A percentile compares a stretch with the other conserved stretches of the same genome.
phyloP scores from a whole-genome alignment of 2,113 vertebrate genomes.

The Sprattus sprattus region DNA sequence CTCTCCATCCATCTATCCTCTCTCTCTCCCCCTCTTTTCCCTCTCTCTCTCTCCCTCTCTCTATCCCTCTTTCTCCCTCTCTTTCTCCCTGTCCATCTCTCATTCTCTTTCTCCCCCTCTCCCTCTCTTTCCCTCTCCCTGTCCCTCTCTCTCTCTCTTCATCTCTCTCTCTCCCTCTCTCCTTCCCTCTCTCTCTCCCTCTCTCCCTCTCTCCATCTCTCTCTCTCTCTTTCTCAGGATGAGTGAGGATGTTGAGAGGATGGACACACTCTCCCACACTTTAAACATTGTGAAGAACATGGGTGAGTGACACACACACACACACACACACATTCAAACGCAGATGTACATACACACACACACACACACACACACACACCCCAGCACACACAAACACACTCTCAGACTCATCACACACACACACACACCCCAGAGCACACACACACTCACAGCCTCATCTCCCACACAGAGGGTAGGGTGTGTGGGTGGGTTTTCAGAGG shows the following conservation, averaged over 20 bases:
- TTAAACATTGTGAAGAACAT: slow-evolving; percentile 71
- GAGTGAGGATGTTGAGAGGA: slow-evolving; percentile 35
- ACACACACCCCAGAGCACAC: no score
- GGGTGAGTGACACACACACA: slow-evolving; percentile 62
- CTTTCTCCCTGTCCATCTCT: no score
- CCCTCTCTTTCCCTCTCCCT: not conserved
- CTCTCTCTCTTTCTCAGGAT: slow-evolving; percentile 47
- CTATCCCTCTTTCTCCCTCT: not conserved
- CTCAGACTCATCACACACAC: no score
- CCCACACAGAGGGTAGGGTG: no score
- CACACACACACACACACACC: not conserved
- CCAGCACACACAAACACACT: no score
- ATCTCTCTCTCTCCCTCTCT: not conserved
- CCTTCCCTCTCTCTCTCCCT: not conserved
- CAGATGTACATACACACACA: slow-evolving; percentile 19
- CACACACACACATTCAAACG: slow-evolving; percentile 26
- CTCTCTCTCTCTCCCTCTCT: not conserved
- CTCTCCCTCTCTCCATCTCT: not conserved
- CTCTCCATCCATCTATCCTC: no score
- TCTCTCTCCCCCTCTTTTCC: not conserved
- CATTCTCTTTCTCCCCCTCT: not conserved
- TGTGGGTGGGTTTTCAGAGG: no score
- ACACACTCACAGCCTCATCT: not conserved
- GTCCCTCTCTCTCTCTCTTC: not conserved
- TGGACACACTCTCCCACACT: slow-evolving; percentile 46